Evolutionary conservation across 2,113 vertebrate species (phyloP), one percentile per base, ranked within the genome.

Genomic region (Pionites leucogaster): DNA sequence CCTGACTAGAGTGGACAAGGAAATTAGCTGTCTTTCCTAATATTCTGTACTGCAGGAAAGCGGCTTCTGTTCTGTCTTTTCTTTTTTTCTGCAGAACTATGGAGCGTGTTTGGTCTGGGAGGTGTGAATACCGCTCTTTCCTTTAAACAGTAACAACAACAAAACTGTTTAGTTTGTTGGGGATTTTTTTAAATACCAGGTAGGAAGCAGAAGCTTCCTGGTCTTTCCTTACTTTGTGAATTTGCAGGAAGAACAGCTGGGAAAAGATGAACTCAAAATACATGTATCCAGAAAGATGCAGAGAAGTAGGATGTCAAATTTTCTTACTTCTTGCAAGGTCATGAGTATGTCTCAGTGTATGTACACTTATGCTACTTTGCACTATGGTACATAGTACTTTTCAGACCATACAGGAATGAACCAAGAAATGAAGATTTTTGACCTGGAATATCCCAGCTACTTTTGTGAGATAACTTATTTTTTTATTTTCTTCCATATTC

Each of bases 131-230:
- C 22, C 24, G 31, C 23, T 68, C 15, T 63, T 23, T 76, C 41
- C 53, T 67, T 70, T 28, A 59, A 83, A 83, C 11, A 49, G 23
- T 37, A 82, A 2, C 23, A 27, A 23, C 13, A 76, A 77, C 16
- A 17, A 53, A 33, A 27, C 9, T 37, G 11, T 24, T 68, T 3
- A 11, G 10, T 88, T 92, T 75, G 13, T 16, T 59, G 57, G 6
- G 20, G 5, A 23, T n/a, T 65, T 88, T 85, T 88, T 52, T 31
- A 41, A 76, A 82, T 10, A 16, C 0, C 0, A 60, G 27, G 8
- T 49, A 78, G 81, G 22, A 82, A 20, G 13, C 46, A 76, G n/a
- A 57, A 62, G 3, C 20, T 76, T 88, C 16, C 2, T 2, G 7
- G 20, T 41, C 24, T 37, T 63, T 18, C 13, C 11, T 75, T 64